Percentiles rank a stretch among this genome's conserved stretches.
phyloP scores from a whole-genome alignment of 2,888 invertebrate species.

The Entomobrya proxima region DNA sequence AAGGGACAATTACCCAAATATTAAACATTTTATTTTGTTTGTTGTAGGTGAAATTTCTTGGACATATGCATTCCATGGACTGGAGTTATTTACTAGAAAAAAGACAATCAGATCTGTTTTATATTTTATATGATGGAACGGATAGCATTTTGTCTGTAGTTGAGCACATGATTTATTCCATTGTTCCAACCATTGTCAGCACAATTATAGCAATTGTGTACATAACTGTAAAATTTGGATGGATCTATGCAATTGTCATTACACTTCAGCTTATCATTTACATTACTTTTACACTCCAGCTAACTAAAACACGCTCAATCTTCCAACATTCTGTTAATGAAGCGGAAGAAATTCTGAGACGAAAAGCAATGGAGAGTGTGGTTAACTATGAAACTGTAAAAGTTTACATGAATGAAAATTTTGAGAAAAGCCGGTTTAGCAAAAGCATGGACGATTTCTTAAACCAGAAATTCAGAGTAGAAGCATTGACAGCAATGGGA shows the following conservation, averaged over 20 bases:
- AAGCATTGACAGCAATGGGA: slow-evolving; percentile 78
- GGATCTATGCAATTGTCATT: slow-evolving; percentile 80
- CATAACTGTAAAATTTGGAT: slow-evolving; percentile 79
- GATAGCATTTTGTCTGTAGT: slow-evolving; percentile 79
- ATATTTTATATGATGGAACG: slow-evolving; percentile 81
- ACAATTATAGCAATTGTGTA: slow-evolving; percentile 80
- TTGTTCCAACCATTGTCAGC: slow-evolving; percentile 80
- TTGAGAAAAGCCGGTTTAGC: slow-evolving; percentile 79
- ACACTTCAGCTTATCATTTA: slow-evolving; percentile 79
- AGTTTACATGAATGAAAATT: slow-evolving; percentile 79
- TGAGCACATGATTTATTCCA: slow-evolving; percentile 79
- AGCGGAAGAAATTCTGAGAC: slow-evolving; percentile 78
- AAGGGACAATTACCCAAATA: neutral
- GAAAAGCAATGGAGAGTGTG: slow-evolving; percentile 79
- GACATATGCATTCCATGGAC: slow-evolving; percentile 79
- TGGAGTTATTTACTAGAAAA: slow-evolving; percentile 80
- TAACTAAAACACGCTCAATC: slow-evolving; percentile 80
- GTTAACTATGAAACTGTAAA: slow-evolving; percentile 81
- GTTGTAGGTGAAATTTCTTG: slow-evolving; percentile 77
- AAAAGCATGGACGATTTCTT: slow-evolving; percentile 78
- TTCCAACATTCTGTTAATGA: slow-evolving; percentile 79
- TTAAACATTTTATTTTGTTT: neutral
- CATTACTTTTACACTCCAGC: slow-evolving; percentile 78
- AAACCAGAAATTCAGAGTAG: slow-evolving; percentile 78
- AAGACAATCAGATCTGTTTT: slow-evolving; percentile 81